Evolutionary conservation across 2,797 vertebrate species (phyloP).

Genomic region (Trachurus trachurus): DNA sequence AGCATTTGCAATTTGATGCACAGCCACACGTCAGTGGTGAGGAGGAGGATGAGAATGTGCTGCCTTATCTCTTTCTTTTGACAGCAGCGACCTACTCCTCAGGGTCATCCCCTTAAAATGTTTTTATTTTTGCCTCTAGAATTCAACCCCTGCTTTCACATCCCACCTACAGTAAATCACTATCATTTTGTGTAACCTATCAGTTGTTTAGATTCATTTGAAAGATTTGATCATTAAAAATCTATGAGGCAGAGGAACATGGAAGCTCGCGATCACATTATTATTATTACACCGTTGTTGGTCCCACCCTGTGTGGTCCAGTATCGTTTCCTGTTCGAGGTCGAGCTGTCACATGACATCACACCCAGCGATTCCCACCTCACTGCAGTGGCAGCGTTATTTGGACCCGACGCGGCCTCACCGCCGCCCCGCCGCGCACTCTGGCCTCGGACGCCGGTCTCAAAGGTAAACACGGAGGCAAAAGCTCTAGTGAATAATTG

Average conservation of each 20-base stretch:
- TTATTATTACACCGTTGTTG: not conserved
- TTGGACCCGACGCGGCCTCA: conserved; percentile 22
- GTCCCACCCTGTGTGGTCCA: conserved; percentile 6
- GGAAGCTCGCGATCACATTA: not conserved
- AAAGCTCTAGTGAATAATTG: conserved; percentile 80
- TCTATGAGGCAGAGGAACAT: not conserved
- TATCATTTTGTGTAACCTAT: not conserved
- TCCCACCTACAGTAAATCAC: not conserved
- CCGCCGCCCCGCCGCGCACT: conserved; percentile 29
- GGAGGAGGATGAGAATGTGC: not conserved
- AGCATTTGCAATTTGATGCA: not conserved
- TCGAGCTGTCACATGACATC: conserved; percentile 13
- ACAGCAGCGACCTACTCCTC: not conserved
- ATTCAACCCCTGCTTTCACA: not conserved
- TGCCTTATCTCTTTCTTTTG: not conserved
- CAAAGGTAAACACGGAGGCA: conserved; percentile 78
- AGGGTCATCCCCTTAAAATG: not conserved
- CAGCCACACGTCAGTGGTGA: not conserved
- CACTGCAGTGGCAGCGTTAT: conserved; percentile 1
- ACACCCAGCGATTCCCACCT: not conserved
- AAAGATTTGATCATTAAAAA: not conserved
- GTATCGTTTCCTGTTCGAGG: conserved; percentile 27
- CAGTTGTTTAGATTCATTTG: not conserved
- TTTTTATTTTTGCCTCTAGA: not conserved
- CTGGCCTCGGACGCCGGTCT: conserved; percentile 55